These are phyloP conservation scores for Zaprionus gabonicus DNA, from an alignment of 1,140 invertebrate species.

Conservation along the genomic window DNA sequence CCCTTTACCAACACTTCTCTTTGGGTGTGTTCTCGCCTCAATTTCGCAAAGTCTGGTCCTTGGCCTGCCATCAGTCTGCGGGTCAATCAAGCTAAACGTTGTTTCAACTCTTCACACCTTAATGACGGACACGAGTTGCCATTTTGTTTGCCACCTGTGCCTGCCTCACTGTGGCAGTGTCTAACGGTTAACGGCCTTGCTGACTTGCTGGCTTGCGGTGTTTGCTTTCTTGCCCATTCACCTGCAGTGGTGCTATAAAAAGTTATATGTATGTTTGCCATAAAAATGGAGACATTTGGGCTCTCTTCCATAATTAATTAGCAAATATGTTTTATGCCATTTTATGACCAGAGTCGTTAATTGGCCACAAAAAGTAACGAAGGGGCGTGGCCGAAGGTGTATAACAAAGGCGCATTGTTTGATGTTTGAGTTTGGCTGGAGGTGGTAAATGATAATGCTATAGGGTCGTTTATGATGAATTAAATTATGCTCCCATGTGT, in stretches of 20 bases:
- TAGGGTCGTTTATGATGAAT: not conserved
- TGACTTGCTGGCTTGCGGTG: constrained; percentile 7
- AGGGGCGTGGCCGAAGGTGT: constrained; percentile 5
- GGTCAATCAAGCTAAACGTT: constrained; percentile 45
- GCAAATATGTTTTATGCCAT: constrained; percentile 47
- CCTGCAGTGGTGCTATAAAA: constrained; percentile 50
- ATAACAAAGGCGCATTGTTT: constrained; percentile 9
- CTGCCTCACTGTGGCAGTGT: not conserved
- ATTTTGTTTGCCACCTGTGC: constrained; percentile 20
- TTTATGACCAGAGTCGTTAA: constrained; percentile 40
- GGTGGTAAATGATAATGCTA: not conserved
- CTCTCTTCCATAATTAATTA: constrained; percentile 46
- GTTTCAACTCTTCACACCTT: constrained; percentile 70
- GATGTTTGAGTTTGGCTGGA: not conserved
- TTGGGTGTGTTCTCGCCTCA: not conserved
- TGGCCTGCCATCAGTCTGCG: too few relatives aligned
- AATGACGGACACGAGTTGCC: constrained; percentile 33
- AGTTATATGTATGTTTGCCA: constrained; percentile 60
- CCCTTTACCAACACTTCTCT: not conserved
- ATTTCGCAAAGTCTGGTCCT: constrained; percentile 8
- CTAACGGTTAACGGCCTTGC: constrained; percentile 35
- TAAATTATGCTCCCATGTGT: not conserved
- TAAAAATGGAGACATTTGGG: constrained; percentile 50
- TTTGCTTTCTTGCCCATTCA: constrained; percentile 20
- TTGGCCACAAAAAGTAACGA: constrained; percentile 11